Evolutionary conservation across 1,140 invertebrate species (phyloP).

Genomic region (Diploscapter pachys): DNA sequence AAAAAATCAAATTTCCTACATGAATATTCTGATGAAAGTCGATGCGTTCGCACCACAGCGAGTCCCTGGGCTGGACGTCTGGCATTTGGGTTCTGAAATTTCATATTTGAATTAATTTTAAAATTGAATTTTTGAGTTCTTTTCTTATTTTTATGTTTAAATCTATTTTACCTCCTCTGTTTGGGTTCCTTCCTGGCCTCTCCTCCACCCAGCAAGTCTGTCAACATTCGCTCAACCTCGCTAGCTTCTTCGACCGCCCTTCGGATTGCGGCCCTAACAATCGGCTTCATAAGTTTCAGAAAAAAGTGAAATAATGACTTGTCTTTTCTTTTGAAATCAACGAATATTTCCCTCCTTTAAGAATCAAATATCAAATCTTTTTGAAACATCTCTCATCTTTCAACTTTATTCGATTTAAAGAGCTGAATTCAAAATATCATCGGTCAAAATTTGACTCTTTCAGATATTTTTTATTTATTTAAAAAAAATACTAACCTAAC

Average conservation of each 20-base stretch:
- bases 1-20: neutral
- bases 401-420: too few relatives aligned
- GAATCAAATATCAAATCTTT: too few relatives aligned
- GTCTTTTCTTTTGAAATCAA: too few relatives aligned
- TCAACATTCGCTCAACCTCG: conserved; percentile 16
- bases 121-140: neutral
- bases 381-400: too few relatives aligned
- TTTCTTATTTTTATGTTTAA: neutral
- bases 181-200: conserved; percentile 10
- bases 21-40: conserved; percentile 89
- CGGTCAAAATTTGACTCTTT: too few relatives aligned
- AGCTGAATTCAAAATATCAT: too few relatives aligned
- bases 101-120: neutral
- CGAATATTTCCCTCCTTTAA: too few relatives aligned
- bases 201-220: conserved; percentile 2
- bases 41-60: conserved; percentile 87
- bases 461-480: too few relatives aligned
- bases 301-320: neutral
- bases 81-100: neutral
- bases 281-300: neutral
- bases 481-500: conserved; percentile 12
- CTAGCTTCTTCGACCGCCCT: conserved; percentile 19
- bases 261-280: conserved; percentile 24
- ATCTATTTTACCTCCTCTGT: conserved; percentile 1
- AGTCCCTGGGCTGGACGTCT: conserved; percentile 21